A percentile compares a stretch with the other conserved stretches of the same genome.
Evolutionary conservation across 2,113 vertebrate species (phyloP).

Genomic region (Salvelinus namaycush): DNA sequence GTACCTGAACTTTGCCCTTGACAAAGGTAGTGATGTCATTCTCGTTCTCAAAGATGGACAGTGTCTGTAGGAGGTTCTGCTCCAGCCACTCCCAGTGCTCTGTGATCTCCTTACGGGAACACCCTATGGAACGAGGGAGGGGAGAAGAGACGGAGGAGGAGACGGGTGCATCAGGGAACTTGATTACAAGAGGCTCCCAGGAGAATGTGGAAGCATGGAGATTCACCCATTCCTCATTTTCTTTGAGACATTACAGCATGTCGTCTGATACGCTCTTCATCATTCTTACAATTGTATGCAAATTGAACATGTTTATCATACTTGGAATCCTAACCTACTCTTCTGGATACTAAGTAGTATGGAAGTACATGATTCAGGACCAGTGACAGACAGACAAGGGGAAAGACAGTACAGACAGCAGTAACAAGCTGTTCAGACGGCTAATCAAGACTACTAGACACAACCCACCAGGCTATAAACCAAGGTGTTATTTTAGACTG

Average conservation of each 20-base stretch:
- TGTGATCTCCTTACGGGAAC: slow-evolving; percentile 93
- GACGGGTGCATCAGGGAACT: not conserved
- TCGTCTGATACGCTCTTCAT: not conserved
- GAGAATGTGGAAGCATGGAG: not conserved
- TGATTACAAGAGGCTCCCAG: too few species aligned
- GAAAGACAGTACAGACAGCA: not conserved
- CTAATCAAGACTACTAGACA: not conserved
- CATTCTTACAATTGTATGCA: not conserved
- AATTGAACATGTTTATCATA: too few species aligned
- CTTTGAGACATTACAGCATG: too few species aligned
- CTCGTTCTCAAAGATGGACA: slow-evolving; percentile 98
- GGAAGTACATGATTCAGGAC: not conserved
- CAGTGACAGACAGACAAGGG: not conserved
- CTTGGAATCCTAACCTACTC: not conserved
- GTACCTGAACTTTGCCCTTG: slow-evolving; percentile 98
- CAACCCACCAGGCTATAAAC: too few species aligned
- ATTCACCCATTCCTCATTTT: too few species aligned
- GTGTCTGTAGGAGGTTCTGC: slow-evolving; percentile 94
- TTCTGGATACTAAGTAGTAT: not conserved
- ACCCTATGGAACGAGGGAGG: slow-evolving; percentile 70
- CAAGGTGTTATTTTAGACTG: too few species aligned
- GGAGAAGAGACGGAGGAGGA: not conserved
- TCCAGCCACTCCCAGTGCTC: slow-evolving; percentile 99
- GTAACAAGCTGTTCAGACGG: not conserved
- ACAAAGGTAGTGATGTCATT: slow-evolving; percentile 98